Evolutionary conservation across 2,113 vertebrate species (phyloP), one percentile per base, ranked within the genome.

Genomic region (Pituophis catenifer): DNA sequence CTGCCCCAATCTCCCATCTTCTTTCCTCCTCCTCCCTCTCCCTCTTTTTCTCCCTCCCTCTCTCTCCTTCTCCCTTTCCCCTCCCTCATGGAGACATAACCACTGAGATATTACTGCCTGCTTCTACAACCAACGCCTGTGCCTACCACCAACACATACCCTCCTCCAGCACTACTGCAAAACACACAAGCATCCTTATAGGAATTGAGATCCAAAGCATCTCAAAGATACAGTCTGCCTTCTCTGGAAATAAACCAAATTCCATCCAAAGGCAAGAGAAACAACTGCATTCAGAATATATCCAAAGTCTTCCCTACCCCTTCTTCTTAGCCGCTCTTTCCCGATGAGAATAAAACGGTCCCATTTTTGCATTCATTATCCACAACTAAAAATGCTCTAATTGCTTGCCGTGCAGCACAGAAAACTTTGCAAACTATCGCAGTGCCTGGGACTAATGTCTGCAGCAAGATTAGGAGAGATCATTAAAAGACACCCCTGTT

Each of bases 21-120:
- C 48, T 12, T 2, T 44, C 85, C 53, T 15, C 13, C 53, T 85
- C 38, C 75, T 38, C 8, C 55, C 3, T 10, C 38, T 50, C 38
- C 3, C 1, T 11, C 19, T 23, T 8, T 0, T 3, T 1, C 19
- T 50, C 9, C 38, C 8, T 24, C 19, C 24, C 8, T 1, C 19
- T 50, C 9, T 19, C 8, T 24, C 19, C 21, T 9, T 24, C 44
- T 50, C 8, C 23, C 17, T 58, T 58, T 58, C 24, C 21, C 50
- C 44, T 86, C 21, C 21, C 21, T 23, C 57, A 58, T 6, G 55
- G 55, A 1, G 55, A 19, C 19, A 13, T 70, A 29, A n/a, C 29
- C 11, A 70, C 62, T 59, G 58, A 62, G 58, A 62, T 70, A 70
- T 70, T n/a, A 70, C 29, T n/a, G 62, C 62, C 62, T 70, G 29